phyloP scores from a whole-genome alignment of 2,888 invertebrate species.

The Gastrophysa polygoni region DNA sequence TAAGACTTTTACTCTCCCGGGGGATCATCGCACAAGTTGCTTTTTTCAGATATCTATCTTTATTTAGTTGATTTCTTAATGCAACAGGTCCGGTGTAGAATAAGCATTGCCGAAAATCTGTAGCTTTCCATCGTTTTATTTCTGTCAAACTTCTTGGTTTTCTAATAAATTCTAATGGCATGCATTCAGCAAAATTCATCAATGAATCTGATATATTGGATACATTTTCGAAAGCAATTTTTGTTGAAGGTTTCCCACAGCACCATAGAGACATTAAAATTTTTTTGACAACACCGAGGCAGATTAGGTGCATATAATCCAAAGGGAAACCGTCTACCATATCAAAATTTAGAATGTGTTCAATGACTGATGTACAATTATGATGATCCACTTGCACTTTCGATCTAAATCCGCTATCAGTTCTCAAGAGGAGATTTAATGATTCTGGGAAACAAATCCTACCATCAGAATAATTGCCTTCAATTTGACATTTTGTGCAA shows the following conservation, averaged over 20 bases:
- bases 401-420: constrained; percentile 24
- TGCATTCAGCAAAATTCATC: not conserved
- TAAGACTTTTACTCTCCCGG: constrained; percentile 29
- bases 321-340: constrained; percentile 32
- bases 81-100: constrained; percentile 21
- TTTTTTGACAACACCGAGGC: constrained; percentile 20
- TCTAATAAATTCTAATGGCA: constrained; percentile 22
- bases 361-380: constrained; percentile 22
- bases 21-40: constrained; percentile 33
- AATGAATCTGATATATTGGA: constrained; percentile 17
- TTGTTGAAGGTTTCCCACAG: constrained; percentile 19
- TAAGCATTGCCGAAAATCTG: constrained; percentile 20
- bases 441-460: constrained; percentile 1
- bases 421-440: not conserved
- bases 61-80: constrained; percentile 13
- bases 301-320: constrained; percentile 34
- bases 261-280: constrained; percentile 16
- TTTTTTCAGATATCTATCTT: constrained; percentile 22
- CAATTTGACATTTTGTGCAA: constrained; percentile 30
- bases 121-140: constrained; percentile 21
- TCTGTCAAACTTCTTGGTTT: constrained; percentile 18
- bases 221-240: constrained; percentile 10
- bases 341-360: constrained; percentile 26
- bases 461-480: constrained; percentile 13
- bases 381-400: constrained; percentile 30